phyloP scores from a whole-genome alignment of 2,888 invertebrate species.

The Stomorhina lunata region DNA sequence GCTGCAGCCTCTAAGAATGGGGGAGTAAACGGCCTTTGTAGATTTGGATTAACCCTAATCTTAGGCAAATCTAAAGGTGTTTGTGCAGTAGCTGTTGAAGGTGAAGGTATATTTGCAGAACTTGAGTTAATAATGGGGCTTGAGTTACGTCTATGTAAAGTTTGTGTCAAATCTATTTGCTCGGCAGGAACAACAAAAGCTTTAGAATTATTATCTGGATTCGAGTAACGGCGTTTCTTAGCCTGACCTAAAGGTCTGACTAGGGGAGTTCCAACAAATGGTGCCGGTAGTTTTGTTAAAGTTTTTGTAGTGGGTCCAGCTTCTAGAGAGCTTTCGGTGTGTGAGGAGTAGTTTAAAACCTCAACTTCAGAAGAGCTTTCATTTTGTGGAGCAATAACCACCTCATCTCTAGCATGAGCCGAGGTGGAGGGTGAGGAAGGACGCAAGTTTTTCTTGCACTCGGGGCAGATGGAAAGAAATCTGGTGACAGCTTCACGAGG shows the following conservation, averaged over 20 bases:
- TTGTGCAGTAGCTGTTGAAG: background rate
- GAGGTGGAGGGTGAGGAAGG: constrained; percentile 76
- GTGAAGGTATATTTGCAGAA: constrained; percentile 1
- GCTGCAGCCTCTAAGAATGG: constrained; percentile 55
- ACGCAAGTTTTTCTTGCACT: constrained; percentile 83
- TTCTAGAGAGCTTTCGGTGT: constrained; percentile 77
- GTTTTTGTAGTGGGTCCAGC: constrained; percentile 69
- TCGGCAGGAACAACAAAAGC: constrained; percentile 56
- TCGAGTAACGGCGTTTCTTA: constrained; percentile 51
- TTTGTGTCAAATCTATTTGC: constrained; percentile 8
- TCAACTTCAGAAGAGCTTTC: constrained; percentile 79
- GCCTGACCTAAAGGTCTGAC: constrained; percentile 29
- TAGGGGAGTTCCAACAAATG: no score
- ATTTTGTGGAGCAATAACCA: constrained; percentile 70
- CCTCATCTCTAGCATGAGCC: constrained; percentile 71
- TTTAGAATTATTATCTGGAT: constrained; percentile 59
- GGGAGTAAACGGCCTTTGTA: constrained; percentile 74
- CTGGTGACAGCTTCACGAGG: constrained; percentile 98
- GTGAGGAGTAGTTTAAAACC: constrained; percentile 75
- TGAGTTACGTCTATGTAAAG: constrained; percentile 47
- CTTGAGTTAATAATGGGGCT: constrained; percentile 31
- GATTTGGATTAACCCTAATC: constrained; percentile 74
- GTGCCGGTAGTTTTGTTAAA: constrained; percentile 30
- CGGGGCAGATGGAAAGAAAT: constrained; percentile 95
- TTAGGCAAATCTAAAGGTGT: constrained; percentile 56